Conservation (phyloP, 2,113 vertebrate species). For the Euleptes europaea region DNA sequence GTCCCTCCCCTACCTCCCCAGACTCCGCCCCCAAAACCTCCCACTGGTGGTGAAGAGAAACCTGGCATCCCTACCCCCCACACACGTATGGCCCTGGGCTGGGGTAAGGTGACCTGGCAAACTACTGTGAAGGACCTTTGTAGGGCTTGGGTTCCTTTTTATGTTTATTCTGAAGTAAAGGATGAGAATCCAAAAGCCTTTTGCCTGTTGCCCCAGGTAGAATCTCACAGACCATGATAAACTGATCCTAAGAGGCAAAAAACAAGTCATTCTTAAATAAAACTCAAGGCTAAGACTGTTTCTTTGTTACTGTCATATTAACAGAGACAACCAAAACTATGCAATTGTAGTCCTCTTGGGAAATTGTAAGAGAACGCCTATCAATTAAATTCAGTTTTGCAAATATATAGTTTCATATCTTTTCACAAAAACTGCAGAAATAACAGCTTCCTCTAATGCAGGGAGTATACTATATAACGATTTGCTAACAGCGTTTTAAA, state of each 20-base stretch:
- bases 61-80: no score
- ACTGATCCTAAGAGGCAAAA: constrained; percentile 15
- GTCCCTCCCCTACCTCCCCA: no score
- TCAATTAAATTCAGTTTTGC: neutral
- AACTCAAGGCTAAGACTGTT: neutral
- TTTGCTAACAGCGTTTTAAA: neutral
- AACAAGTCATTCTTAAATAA: neutral
- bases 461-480: neutral
- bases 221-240: neutral
- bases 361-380: neutral
- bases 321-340: neutral
- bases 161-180: neutral
- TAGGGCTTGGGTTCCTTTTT: neutral
- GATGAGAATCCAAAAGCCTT: neutral
- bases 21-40: no score
- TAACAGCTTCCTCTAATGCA: neutral
- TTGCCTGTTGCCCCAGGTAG: neutral
- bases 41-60: no score
- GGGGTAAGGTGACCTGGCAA: no score
- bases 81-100: no score
- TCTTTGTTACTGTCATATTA: neutral
- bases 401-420: neutral
- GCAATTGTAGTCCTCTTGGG: neutral
- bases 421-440: neutral
- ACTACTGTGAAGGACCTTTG: no score